A percentile compares a stretch with the other conserved stretches of the same genome.
phyloP scores from a whole-genome alignment of 1,140 invertebrate species.

The Megathymus violae region DNA sequence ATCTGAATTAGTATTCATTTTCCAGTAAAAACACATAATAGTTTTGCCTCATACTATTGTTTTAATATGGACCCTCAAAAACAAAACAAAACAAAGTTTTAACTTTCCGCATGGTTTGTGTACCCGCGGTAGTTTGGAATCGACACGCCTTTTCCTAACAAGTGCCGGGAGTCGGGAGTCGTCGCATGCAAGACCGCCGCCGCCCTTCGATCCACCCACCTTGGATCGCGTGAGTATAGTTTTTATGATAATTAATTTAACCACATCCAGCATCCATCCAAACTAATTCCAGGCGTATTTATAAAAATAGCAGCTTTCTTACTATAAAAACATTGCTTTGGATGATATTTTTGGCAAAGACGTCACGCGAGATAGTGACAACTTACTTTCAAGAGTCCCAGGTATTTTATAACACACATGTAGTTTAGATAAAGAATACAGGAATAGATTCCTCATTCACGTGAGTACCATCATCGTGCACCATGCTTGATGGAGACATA shows the following conservation, averaged over 20 bases:
- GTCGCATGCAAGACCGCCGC: constrained; percentile 78
- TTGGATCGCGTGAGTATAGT: constrained; percentile 78
- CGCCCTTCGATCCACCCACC: constrained; percentile 83
- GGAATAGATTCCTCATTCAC: background rate
- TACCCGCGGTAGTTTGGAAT: constrained; percentile 68
- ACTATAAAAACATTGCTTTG: background rate
- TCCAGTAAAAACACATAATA: no score
- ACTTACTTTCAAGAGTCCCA: background rate
- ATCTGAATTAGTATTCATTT: no score
- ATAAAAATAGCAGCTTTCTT: constrained; percentile 28
- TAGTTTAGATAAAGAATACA: constrained; percentile 3
- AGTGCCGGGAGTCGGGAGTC: constrained; percentile 82
- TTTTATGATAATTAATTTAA: constrained; percentile 70
- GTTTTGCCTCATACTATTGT: no score
- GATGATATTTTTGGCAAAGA: constrained; percentile 24
- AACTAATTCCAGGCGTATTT: constrained; percentile 37
- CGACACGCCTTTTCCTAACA: constrained; percentile 83
- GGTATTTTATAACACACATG: background rate
- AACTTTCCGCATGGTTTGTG: constrained; percentile 51
- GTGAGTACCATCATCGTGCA: background rate
- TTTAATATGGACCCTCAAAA: no score
- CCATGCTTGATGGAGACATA: constrained; percentile 24
- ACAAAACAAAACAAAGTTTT: constrained; percentile 41
- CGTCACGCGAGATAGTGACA: constrained; percentile 6
- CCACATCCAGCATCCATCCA: constrained; percentile 39